Conservation (phyloP, 2,888 invertebrate genomes). For the Selenia dentaria region DNA sequence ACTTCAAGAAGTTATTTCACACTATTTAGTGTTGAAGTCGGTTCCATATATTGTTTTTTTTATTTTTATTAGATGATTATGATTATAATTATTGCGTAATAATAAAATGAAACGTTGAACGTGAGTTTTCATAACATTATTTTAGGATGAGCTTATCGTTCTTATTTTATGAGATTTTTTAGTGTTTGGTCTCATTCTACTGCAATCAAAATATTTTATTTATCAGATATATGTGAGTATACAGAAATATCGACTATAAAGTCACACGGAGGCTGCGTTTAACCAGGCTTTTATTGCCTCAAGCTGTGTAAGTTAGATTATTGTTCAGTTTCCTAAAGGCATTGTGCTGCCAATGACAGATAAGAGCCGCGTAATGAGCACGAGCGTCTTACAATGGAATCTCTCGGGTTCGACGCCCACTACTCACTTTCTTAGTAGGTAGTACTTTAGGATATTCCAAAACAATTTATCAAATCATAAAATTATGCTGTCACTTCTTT, state of each 20-base stretch:
- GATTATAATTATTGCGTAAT: too few relatives aligned
- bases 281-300: constrained; percentile 47
- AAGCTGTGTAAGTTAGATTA: constrained; percentile 61
- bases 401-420: constrained; percentile 44
- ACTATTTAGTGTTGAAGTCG: too few relatives aligned
- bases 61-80: too few relatives aligned
- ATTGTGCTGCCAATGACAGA: constrained; percentile 79
- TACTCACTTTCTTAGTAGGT: constrained; percentile 31
- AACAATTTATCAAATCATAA: constrained; percentile 27
- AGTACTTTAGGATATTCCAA: constrained; percentile 27
- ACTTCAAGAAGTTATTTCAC: too few relatives aligned
- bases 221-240: neutral
- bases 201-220: neutral
- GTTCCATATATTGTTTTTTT: too few relatives aligned
- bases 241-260: constrained; percentile 2
- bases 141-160: neutral
- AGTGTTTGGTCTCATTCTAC: constrained; percentile 1
- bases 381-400: constrained; percentile 63
- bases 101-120: too few relatives aligned
- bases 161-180: neutral
- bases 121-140: too few relatives aligned
- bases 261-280: constrained; percentile 33
- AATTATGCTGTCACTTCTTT: constrained; percentile 20
- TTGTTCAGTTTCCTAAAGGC: constrained; percentile 57
- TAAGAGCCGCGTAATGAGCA: constrained; percentile 70